Evolutionary conservation across 23 tunicate genomes (phyloP).

Genomic region (Styela clava): DNA sequence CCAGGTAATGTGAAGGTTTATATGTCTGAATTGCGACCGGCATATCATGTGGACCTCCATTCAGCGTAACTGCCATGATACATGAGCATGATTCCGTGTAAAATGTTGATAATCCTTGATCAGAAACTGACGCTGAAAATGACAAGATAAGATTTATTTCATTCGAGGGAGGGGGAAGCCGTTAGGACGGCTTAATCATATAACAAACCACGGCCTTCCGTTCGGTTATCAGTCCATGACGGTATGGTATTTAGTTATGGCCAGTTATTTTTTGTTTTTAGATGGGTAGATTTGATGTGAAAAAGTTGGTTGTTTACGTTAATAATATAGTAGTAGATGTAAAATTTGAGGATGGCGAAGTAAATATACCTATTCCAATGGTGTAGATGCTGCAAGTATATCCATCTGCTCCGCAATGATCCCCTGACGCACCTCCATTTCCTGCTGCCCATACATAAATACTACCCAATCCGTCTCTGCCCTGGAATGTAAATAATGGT

Average conservation of each 20-base stretch:
- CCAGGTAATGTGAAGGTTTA: conserved; percentile 22
- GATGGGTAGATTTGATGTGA: too few relatives aligned
- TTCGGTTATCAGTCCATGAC: neutral
- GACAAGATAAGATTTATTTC: neutral
- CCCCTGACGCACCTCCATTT: conserved; percentile 33
- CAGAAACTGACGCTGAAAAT: conserved; percentile 26
- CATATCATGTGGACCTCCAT: conserved; percentile 29
- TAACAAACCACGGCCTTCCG: too few relatives aligned
- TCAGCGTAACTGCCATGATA: conserved; percentile 29
- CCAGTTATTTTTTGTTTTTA: too few relatives aligned
- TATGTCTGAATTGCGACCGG: conserved; percentile 1
- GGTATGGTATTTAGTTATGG: too few relatives aligned
- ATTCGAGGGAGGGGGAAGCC: too few relatives aligned
- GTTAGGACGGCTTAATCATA: too few relatives aligned
- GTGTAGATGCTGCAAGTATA: conserved; percentile 36
- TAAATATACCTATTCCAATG: conserved; percentile 24
- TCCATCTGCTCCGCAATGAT: conserved; percentile 31
- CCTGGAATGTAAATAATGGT: neutral
- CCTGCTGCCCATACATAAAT: conserved; percentile 34
- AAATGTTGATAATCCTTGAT: conserved; percentile 26
- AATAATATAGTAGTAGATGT: too few relatives aligned
- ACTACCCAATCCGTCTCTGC: conserved; percentile 22
- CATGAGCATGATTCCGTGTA: conserved; percentile 34
- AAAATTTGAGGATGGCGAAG: too few relatives aligned
- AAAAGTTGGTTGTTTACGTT: too few relatives aligned